These are phyloP conservation scores for Petroica traversi DNA, from an alignment of 2,113 vertebrate species.

Conservation along the genomic window DNA sequence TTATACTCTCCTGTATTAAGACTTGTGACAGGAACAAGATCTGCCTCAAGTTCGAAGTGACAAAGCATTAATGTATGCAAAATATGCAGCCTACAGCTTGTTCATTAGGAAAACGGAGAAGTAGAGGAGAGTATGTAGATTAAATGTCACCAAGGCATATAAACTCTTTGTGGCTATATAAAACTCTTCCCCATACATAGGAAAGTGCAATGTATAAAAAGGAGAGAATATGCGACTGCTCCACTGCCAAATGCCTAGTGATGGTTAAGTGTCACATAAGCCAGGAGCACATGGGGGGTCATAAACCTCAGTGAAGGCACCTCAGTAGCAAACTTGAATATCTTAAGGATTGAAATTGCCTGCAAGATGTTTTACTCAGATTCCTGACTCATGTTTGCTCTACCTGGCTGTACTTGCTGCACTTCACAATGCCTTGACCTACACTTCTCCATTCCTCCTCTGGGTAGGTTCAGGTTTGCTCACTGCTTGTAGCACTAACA, in stretches of 20 bases:
- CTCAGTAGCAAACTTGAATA: neutral
- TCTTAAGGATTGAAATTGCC: neutral
- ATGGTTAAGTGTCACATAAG: accelerated
- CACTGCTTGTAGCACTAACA: neutral
- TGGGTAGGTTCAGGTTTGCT: neutral
- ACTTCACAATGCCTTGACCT: neutral
- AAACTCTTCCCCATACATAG: neutral
- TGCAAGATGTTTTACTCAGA: neutral
- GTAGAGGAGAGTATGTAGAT: neutral
- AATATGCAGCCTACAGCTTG: constrained; percentile 33
- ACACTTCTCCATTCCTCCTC: neutral
- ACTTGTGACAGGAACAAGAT: neutral
- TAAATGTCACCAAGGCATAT: constrained; percentile 28
- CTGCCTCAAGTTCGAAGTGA: neutral
- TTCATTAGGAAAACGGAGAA: neutral
- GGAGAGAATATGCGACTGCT: neutral
- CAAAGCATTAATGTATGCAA: constrained; percentile 25
- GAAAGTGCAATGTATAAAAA: neutral
- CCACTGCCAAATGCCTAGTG: neutral
- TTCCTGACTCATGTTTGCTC: neutral
- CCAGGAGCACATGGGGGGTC: neutral
- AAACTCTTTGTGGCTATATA: constrained; percentile 1
- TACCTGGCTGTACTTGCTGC: neutral
- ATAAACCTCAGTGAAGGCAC: neutral
- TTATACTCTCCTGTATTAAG: neutral